phyloP scores from a whole-genome alignment of 2,888 invertebrate species.

The Dorcus parallelipipedus region DNA sequence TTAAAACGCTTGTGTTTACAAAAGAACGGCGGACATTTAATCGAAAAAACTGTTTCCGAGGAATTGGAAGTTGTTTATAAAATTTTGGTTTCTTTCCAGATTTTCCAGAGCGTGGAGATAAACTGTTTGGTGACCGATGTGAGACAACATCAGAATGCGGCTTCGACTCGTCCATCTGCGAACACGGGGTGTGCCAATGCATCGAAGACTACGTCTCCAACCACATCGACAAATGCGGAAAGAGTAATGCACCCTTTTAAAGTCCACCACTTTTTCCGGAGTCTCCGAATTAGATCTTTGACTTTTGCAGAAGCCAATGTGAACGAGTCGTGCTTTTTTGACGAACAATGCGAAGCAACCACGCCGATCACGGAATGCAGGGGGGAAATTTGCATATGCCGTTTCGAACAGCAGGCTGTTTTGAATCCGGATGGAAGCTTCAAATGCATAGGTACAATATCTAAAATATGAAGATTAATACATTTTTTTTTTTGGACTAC shows the following conservation, averaged over 20 bases:
- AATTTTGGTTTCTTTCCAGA: slow-evolving; percentile 42
- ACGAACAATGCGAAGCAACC: slow-evolving; percentile 76
- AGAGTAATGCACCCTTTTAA: slow-evolving; percentile 52
- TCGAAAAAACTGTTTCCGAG: no score
- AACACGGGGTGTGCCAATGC: slow-evolving; percentile 70
- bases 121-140: slow-evolving; percentile 76
- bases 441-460: slow-evolving; percentile 68
- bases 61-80: no score
- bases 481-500: background rate
- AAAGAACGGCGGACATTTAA: no score
- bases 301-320: slow-evolving; percentile 67
- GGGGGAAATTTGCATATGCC: slow-evolving; percentile 74
- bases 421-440: slow-evolving; percentile 66
- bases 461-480: background rate
- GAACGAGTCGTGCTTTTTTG: slow-evolving; percentile 80
- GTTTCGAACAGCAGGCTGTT: slow-evolving; percentile 73
- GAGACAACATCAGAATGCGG: slow-evolving; percentile 68
- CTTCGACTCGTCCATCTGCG: slow-evolving; percentile 72
- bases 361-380: slow-evolving; percentile 75
- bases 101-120: slow-evolving; percentile 56
- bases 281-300: no score
- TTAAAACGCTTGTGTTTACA: no score
- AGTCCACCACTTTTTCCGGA: background rate
- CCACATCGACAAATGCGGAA: slow-evolving; percentile 82
- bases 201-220: slow-evolving; percentile 73